Evolutionary conservation across 2,888 invertebrate genomes (phyloP), one percentile per base, ranked within the genome.

Genomic region (Plemyria rubiginata): DNA sequence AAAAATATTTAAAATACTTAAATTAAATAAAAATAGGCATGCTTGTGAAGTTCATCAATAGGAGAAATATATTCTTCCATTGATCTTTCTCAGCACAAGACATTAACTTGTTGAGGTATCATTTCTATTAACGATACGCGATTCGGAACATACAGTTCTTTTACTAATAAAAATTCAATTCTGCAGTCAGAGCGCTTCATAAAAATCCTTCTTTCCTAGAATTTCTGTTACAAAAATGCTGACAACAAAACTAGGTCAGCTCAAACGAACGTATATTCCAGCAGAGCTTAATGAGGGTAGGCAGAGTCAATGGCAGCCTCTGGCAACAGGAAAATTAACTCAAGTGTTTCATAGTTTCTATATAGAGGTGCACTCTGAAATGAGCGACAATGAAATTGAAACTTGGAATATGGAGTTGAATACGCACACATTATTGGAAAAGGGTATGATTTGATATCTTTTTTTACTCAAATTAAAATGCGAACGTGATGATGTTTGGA

Each of bases 321-420:
- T 76, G 76, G 70, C 67, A 62, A 78, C 85, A 86, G 85, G 86
- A 86, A 86, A 86, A 86, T 86, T 86, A 85, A 83, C 81, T 76
- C 73, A 58, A 66, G 67, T 61, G 62, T 67, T 64, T 54, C 41
- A 60, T 61, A 57, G 61, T 52, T 64, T 60, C 54, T 54, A 45
- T 55, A 60, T 60, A 50, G 60, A 56, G 41, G 51, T 49, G 49
- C 41, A 49, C 41, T 59, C 9, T 13, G 13, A 29, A 15, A 38
- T 38, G 28, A 16, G 29, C 5, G 11, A 43, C 13, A 36, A 32
- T 51, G 32, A 13, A 50, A 50, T 51, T 16, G 36, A 4, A 46
- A 22, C 41, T 43, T 41, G 32, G 29, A n/a, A 28, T 36, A 41
- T 28, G 29, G 13, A 28, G 22, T n/a, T 53, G 28, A 28, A 53